Evolutionary conservation across 2,113 vertebrate species (phyloP), one percentile per base, ranked within the genome.

Genomic region (Paraplagusia blochii): DNA sequence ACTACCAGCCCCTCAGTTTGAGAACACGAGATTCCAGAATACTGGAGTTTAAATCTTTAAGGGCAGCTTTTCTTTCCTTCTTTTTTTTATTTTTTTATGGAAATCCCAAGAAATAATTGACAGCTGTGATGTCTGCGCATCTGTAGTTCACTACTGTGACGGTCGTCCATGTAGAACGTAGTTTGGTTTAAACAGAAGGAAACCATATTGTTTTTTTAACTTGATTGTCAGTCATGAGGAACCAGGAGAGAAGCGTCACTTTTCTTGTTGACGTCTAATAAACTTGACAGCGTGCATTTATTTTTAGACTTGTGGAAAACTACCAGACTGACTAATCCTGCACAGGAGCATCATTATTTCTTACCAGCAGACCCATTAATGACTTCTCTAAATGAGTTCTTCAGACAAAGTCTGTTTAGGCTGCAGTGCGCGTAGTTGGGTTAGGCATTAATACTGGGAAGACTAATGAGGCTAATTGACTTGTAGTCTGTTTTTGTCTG

Each of bases 301-400:
- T 77, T 77, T 77, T 63, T 66, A 65, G 63, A 18, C 17, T 19
- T 34, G 46, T 18, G 3, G 13, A 44, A 63, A 69, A 14, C 47
- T 72, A 57, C 22, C 46, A 15, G 46, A 54, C 62, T 55, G 53
- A 51, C 22, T 11, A 45, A 66, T 66, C 19, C 38, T 55, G 49
- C 57, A 12, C 60, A 48, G 53, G 63, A 66, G 66, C 53, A 14
- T 69, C 44, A 44, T 35, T 40, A 50, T 52, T 58, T 66, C 48
- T 47, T 29, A 2, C n/a, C 10, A 55, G 67, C 62, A 49, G 58
- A 73, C 47, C 33, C 44, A 44, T 73, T 79, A 71, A 76, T 74
- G 71, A 78, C 64, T 40, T 57, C 57, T 69, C 54, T 40, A 58
- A 65, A 74, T 65, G 44, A 35, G 48, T 7, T 11, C 33, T 43